Conservation (phyloP, 2,113 vertebrate genomes). For the Strix aluco region DNA sequence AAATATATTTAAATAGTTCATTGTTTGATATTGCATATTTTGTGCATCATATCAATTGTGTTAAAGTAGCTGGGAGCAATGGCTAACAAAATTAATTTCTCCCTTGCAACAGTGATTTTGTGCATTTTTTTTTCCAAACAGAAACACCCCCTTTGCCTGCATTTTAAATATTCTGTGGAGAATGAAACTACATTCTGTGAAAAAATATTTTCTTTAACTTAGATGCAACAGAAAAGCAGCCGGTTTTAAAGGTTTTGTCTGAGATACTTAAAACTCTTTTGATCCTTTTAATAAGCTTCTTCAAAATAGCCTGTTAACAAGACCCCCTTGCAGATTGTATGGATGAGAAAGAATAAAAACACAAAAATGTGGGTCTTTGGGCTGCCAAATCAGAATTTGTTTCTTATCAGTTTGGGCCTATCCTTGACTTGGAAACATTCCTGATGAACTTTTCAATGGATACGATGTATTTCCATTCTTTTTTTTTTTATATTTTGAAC, state of each 20-base stretch:
- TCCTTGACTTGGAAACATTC: neutral
- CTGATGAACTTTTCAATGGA: neutral
- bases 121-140: neutral
- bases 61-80: neutral
- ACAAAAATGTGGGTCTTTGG: neutral
- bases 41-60: neutral
- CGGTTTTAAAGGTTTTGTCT: neutral
- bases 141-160: neutral
- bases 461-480: neutral
- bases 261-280: neutral
- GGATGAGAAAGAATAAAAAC: neutral
- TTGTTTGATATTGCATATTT: neutral
- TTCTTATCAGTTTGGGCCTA: neutral
- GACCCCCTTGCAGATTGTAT: neutral
- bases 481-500: neutral
- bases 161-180: neutral
- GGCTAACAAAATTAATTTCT: neutral
- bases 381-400: neutral
- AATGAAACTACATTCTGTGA: neutral
- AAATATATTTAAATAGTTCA: neutral
- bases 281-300: neutral
- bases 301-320: neutral
- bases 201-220: neutral
- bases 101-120: neutral
- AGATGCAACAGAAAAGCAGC: accelerated